Evolutionary conservation across 2,113 vertebrate genomes (phyloP).

Genomic region (Tupaia chinensis): DNA sequence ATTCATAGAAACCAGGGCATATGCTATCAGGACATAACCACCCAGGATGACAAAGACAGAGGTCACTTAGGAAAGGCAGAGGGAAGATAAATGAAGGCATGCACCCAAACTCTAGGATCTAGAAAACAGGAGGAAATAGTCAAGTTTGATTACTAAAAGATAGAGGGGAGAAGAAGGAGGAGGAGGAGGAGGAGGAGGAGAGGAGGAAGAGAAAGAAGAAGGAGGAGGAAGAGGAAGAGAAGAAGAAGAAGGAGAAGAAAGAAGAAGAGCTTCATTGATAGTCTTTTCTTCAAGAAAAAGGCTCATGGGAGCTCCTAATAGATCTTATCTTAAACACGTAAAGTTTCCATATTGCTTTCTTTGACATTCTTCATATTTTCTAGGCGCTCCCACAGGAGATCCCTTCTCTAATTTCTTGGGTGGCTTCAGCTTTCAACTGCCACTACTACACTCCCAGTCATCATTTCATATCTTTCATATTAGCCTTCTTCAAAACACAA

Average conservation of each 20-base stretch:
- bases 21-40: too few species aligned
- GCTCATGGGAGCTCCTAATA: not conserved
- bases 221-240: rapidly evolving
- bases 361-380: not conserved
- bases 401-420: not conserved
- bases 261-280: not conserved
- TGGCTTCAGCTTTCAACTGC: not conserved
- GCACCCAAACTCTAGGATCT: not conserved
- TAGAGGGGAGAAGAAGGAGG: not conserved
- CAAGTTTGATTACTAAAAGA: too few species aligned
- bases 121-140: not conserved
- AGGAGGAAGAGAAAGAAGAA: not conserved
- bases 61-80: not conserved
- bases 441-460: not conserved
- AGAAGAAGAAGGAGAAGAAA: not conserved
- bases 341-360: not conserved
- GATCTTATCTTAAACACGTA: not conserved
- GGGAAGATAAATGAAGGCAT: not conserved
- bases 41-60: not conserved
- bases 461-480: not conserved
- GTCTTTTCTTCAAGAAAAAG: conserved; percentile 10
- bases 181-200: rapidly evolving
- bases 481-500: not conserved
- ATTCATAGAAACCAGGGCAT: not conserved
- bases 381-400: not conserved